A percentile compares a stretch with the other conserved stretches of the same genome.
phyloP scores from a whole-genome alignment of 2,797 vertebrate genomes.

The Anguilla marmorata region DNA sequence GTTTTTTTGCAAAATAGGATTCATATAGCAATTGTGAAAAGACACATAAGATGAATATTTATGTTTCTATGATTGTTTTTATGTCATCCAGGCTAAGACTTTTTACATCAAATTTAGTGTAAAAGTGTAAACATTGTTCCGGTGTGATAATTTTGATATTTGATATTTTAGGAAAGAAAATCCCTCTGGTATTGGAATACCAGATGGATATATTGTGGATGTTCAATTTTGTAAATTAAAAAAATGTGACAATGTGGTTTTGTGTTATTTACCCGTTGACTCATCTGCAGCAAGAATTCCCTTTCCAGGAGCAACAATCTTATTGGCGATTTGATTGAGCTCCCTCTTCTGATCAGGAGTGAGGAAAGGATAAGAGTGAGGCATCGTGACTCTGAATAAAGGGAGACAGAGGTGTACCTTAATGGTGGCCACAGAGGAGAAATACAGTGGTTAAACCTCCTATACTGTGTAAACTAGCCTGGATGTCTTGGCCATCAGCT shows the following conservation, averaged over 20 bases:
- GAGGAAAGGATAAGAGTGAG: conserved; percentile 83
- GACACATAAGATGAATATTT: no score
- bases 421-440: not conserved
- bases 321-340: conserved; percentile 83
- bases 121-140: no score
- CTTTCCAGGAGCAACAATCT: conserved; percentile 84
- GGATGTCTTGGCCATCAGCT: no score
- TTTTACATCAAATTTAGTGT: no score
- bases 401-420: not conserved
- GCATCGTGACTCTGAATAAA: conserved; percentile 74
- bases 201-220: not conserved
- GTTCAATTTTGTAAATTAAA: not conserved
- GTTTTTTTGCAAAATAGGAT: no score
- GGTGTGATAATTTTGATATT: not conserved
- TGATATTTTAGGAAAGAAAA: not conserved
- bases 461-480: no score
- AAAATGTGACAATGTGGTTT: not conserved
- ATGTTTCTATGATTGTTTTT: no score
- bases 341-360: conserved; percentile 93
- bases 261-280: conserved; percentile 77
- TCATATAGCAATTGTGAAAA: no score
- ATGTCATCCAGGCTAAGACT: no score
- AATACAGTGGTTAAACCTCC: not conserved
- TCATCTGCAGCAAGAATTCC: conserved; percentile 92
- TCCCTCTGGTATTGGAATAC: not conserved